Evolutionary conservation across 2,113 vertebrate genomes (phyloP).

Genomic region (Callionymus lyra): DNA sequence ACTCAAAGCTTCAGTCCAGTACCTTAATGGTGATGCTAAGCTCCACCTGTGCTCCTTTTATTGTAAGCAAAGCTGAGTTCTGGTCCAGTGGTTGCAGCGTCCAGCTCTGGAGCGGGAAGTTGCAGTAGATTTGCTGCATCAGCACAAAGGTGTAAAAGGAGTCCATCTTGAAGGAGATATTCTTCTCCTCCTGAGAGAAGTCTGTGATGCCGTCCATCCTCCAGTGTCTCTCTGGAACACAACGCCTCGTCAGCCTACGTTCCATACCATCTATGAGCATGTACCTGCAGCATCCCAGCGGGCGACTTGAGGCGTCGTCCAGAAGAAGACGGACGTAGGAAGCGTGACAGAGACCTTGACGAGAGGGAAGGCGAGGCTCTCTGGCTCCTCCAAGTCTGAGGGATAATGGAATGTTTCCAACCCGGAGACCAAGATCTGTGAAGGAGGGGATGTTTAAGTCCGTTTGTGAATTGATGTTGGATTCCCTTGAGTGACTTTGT

Average conservation of each 20-base stretch:
- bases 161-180: slow-evolving; percentile 68
- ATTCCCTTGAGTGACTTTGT: no score
- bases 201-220: slow-evolving; percentile 69
- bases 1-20: not conserved
- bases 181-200: slow-evolving; percentile 31
- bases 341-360: slow-evolving; percentile 66
- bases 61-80: slow-evolving; percentile 57
- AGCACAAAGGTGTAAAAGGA: slow-evolving; percentile 69
- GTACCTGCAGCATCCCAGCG: slow-evolving; percentile 77
- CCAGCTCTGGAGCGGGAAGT: slow-evolving; percentile 82
- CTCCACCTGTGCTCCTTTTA: slow-evolving; percentile 62
- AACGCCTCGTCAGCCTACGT: not conserved
- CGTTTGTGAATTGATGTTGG: no score
- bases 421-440: slow-evolving; percentile 65
- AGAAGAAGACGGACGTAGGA: slow-evolving; percentile 63
- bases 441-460: not conserved
- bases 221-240: slow-evolving; percentile 70
- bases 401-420: slow-evolving; percentile 66
- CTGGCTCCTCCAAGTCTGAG: slow-evolving; percentile 23
- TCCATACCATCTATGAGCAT: not conserved
- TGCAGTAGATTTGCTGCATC: slow-evolving; percentile 73
- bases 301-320: slow-evolving; percentile 72
- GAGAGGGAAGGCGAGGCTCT: slow-evolving; percentile 12
- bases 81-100: slow-evolving; percentile 65
- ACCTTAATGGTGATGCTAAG: slow-evolving; percentile 79